These are phyloP conservation scores for Eulimnadia texana DNA, from an alignment of 1,140 invertebrate species.

Conservation along the genomic window DNA sequence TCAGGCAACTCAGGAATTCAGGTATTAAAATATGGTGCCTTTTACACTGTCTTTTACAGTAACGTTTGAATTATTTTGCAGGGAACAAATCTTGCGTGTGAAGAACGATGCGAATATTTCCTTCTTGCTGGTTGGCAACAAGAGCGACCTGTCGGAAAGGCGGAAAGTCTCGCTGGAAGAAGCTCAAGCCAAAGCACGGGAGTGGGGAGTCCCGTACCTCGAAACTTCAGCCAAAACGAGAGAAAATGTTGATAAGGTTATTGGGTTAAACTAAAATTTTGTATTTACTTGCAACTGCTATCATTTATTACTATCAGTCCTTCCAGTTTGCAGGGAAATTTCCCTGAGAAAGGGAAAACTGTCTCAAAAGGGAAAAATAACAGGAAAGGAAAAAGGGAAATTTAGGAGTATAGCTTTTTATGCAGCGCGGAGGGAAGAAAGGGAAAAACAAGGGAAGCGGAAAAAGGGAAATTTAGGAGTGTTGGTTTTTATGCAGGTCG, in stretches of 20 bases:
- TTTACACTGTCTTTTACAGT: not conserved
- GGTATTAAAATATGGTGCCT: constrained; percentile 40
- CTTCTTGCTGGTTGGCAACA: constrained; percentile 96
- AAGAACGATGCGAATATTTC: constrained; percentile 98
- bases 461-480: no score
- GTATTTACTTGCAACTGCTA: constrained; percentile 7
- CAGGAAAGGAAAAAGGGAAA: no score
- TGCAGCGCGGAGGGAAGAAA: not conserved
- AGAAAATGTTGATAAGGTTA: constrained; percentile 96
- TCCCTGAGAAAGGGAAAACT: no score
- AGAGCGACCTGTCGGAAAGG: constrained; percentile 87
- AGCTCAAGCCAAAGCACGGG: constrained; percentile 69
- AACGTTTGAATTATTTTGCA: constrained; percentile 33
- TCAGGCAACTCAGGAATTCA: constrained; percentile 95
- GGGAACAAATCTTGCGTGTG: constrained; percentile 96
- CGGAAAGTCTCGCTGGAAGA: constrained; percentile 79
- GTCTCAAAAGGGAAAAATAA: no score
- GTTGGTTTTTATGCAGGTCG: no score
- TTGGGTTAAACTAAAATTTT: constrained; percentile 6
- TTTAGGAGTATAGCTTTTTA: not conserved
- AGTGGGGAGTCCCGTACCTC: constrained; percentile 95
- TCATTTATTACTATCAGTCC: not conserved
- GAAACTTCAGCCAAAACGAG: constrained; percentile 98
- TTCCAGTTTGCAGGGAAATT: no score
- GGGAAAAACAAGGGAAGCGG: no score